Percentiles rank a stretch among this genome's conserved stretches.
phyloP scores from a whole-genome alignment of 1,140 invertebrate species.

The Mya arenaria region DNA sequence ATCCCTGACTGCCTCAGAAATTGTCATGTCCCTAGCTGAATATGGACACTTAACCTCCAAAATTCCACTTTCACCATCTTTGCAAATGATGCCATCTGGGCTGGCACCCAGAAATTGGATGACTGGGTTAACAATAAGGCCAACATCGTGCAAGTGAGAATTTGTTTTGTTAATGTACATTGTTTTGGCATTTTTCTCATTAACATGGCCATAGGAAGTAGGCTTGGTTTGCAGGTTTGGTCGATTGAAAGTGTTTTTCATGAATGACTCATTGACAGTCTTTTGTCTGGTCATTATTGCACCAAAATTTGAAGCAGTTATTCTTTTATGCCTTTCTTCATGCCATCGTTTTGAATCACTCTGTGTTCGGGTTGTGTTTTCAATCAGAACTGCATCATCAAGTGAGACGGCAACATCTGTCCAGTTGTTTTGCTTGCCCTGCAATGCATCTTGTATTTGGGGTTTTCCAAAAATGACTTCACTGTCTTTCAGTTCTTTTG shows the following conservation, averaged over 20 bases:
- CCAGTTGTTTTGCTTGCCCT: neutral
- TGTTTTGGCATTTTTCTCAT: constrained; percentile 16
- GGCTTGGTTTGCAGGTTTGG: neutral
- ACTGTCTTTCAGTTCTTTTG: too few relatives aligned
- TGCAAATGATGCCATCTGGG: constrained; percentile 56
- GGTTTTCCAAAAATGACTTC: too few relatives aligned
- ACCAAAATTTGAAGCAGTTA: too few relatives aligned
- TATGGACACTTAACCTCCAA: too few relatives aligned
- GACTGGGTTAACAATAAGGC: constrained; percentile 39
- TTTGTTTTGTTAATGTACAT: constrained; percentile 9
- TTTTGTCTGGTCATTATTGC: too few relatives aligned
- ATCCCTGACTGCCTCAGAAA: too few relatives aligned
- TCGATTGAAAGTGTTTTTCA: too few relatives aligned
- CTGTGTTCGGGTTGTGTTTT: constrained; percentile 8
- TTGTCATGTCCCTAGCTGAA: too few relatives aligned
- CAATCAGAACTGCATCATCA: neutral
- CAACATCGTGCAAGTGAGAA: constrained; percentile 56
- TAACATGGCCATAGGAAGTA: constrained; percentile 1
- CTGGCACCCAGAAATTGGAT: constrained; percentile 54
- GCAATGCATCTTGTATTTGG: neutral
- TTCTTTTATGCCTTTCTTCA: too few relatives aligned
- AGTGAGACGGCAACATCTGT: too few relatives aligned
- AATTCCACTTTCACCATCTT: constrained; percentile 22
- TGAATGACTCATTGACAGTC: too few relatives aligned
- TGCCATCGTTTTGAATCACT: neutral